Conservation (phyloP, 2,113 vertebrate genomes). For the Rhea pennata region DNA sequence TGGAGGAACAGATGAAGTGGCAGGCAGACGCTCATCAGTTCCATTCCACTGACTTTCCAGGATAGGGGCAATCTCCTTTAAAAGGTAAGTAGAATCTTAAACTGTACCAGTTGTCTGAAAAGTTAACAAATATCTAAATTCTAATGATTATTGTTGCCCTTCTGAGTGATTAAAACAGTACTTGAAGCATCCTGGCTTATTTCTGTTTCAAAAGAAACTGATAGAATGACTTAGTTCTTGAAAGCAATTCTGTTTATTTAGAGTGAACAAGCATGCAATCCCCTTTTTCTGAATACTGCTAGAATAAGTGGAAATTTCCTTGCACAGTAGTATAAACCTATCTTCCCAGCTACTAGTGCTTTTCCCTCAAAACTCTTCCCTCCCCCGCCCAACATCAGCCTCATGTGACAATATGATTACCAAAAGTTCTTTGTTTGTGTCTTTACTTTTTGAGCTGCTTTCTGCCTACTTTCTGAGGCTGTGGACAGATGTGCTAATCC, state of each 20-base stretch:
- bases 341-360: background rate
- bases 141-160: background rate
- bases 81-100: background rate
- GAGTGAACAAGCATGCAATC: background rate
- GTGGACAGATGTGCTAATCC: background rate
- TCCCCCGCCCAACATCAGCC: background rate
- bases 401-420: background rate
- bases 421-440: background rate
- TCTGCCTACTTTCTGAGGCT: background rate
- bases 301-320: background rate
- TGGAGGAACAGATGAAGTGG: background rate
- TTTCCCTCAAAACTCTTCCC: background rate
- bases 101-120: background rate
- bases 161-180: background rate
- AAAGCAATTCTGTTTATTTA: background rate
- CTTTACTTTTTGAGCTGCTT: background rate
- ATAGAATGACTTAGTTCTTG: background rate
- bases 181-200: background rate
- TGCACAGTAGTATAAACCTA: background rate
- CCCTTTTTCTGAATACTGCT: background rate
- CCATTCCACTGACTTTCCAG: background rate
- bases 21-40: background rate
- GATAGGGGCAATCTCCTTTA: background rate
- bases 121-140: background rate
- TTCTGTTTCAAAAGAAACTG: background rate